A percentile compares a stretch with the other conserved stretches of the same genome.
Conservation (phyloP, 2,888 invertebrate genomes). For the Zygogramma bicolorata region DNA sequence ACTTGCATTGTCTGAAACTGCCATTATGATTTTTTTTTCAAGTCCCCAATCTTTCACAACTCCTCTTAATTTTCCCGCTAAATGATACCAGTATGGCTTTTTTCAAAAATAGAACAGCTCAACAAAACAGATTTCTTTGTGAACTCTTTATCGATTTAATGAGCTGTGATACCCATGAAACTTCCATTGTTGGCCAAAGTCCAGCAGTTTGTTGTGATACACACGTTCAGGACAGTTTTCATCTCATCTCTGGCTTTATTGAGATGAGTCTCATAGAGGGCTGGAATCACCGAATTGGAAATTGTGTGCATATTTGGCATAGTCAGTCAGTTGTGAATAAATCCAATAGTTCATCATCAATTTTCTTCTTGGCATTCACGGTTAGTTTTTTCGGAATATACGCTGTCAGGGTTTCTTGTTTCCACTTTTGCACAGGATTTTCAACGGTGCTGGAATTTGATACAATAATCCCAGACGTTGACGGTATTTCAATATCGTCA, state of each 20-base stretch:
- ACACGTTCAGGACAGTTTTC: conserved; percentile 14
- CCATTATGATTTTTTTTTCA: conserved; percentile 24
- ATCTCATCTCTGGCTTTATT: neutral
- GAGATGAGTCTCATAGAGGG: conserved; percentile 24
- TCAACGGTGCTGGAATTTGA: neutral
- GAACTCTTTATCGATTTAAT: conserved; percentile 32
- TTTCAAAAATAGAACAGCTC: conserved; percentile 12
- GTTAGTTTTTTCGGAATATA: conserved; percentile 1
- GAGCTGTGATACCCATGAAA: conserved; percentile 30
- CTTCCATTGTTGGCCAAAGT: conserved; percentile 29
- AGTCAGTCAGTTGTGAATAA: conserved; percentile 24
- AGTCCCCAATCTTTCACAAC: conserved; percentile 16
- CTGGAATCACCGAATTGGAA: conserved; percentile 24
- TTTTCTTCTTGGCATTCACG: neutral
- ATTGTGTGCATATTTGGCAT: conserved; percentile 28
- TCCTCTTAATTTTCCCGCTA: neutral
- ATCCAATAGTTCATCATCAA: neutral
- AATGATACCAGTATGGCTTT: conserved; percentile 19
- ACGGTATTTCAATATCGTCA: neutral
- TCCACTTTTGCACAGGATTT: neutral
- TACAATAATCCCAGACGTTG: neutral
- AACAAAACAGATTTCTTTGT: conserved; percentile 14
- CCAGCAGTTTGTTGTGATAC: conserved; percentile 41
- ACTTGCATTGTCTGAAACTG: conserved; percentile 36
- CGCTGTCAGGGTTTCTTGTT: neutral